Percentiles rank a stretch among this genome's conserved stretches.
phyloP scores from a whole-genome alignment of 2,888 invertebrate genomes.

The Cephonodes hylas region DNA sequence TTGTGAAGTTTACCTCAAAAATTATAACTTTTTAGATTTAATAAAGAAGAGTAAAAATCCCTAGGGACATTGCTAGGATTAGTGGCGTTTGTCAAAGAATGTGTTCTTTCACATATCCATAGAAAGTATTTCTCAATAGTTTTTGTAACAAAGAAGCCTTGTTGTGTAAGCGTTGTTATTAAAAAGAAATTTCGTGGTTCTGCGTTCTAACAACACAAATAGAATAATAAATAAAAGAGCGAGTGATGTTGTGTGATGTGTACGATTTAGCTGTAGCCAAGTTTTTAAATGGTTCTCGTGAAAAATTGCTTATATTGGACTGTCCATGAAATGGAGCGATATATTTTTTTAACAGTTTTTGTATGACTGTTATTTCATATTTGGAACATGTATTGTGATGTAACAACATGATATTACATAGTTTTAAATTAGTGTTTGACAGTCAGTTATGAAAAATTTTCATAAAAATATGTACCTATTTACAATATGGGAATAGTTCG shows the following conservation, averaged over 20 bases:
- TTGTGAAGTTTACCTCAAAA: slow-evolving; percentile 72
- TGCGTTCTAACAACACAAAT: not conserved
- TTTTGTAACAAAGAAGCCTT: too few species aligned
- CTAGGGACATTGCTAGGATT: slow-evolving; percentile 59
- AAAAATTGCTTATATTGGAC: not conserved
- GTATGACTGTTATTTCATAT: not conserved
- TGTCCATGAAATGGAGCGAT: not conserved
- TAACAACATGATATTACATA: not conserved
- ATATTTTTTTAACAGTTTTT: not conserved
- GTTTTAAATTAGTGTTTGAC: not conserved
- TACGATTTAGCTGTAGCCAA: not conserved
- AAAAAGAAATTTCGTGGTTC: too few species aligned
- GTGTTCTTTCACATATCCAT: not conserved
- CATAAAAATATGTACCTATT: too few species aligned
- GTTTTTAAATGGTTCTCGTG: not conserved
- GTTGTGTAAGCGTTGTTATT: too few species aligned
- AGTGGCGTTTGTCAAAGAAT: slow-evolving; percentile 50
- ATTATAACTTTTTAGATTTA: slow-evolving; percentile 77
- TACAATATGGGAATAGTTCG: too few species aligned
- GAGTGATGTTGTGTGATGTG: not conserved
- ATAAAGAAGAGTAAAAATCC: slow-evolving; percentile 77
- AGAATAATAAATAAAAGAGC: not conserved
- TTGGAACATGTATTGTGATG: not conserved
- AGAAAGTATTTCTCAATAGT: too few species aligned
- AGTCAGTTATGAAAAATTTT: not conserved